Percentiles rank a stretch among this genome's conserved stretches.
phyloP scores from a whole-genome alignment of 2,113 vertebrate genomes.

The Antechinus flavipes region DNA sequence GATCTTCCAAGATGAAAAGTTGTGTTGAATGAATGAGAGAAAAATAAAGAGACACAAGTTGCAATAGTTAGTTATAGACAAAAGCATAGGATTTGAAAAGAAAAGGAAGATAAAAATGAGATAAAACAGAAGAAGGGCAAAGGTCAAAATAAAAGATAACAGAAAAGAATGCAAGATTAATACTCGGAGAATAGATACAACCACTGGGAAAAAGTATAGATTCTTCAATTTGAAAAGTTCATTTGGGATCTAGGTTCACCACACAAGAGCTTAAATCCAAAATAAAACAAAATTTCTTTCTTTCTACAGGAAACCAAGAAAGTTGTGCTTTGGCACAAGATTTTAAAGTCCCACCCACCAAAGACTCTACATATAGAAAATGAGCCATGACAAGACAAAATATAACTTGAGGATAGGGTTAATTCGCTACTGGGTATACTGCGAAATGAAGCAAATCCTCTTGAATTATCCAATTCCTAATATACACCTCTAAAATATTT shows the following conservation, averaged over 20 bases:
- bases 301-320: not conserved
- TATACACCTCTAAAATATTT: not conserved
- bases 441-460: slow-evolving; percentile 5
- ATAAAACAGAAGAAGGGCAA: slow-evolving; percentile 5
- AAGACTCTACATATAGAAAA: not conserved
- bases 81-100: slow-evolving; percentile 28
- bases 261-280: not conserved
- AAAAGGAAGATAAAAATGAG: slow-evolving; percentile 19
- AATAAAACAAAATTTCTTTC: not conserved
- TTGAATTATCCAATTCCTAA: not conserved
- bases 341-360: not conserved
- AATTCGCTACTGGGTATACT: not conserved
- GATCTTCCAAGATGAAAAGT: not conserved
- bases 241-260: not conserved
- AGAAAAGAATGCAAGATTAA: not conserved
- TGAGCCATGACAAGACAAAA: not conserved
- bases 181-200: not conserved
- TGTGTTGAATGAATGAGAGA: not conserved
- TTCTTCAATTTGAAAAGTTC: not conserved
- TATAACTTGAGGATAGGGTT: not conserved
- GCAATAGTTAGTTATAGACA: slow-evolving; percentile 37
- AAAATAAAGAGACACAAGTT: slow-evolving; percentile 20
- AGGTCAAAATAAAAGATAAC: not conserved
- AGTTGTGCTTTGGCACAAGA: not conserved
- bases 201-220: not conserved